phyloP scores from a whole-genome alignment of 2,113 vertebrate genomes.

The Cynopterus brachyotis region DNA sequence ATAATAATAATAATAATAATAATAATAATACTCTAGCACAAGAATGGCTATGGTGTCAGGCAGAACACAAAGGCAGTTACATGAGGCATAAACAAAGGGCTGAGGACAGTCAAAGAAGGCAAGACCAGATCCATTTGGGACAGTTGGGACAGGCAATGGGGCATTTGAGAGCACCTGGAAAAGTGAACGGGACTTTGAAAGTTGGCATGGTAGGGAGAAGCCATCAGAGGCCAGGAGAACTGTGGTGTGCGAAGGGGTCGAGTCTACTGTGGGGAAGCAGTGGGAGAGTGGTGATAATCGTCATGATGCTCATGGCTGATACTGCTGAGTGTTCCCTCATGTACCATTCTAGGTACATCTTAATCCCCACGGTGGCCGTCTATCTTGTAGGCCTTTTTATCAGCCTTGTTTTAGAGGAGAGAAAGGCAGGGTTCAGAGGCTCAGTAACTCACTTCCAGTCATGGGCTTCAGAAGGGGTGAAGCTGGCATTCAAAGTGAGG shows the following conservation, averaged over 20 bases:
- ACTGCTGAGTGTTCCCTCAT: rapidly evolving
- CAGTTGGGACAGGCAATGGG: too few relatives aligned
- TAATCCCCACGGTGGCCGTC: rapidly evolving
- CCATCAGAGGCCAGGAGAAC: neutral
- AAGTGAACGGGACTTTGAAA: neutral
- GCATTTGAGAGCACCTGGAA: neutral
- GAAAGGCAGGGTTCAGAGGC: neutral
- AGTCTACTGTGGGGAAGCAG: too few relatives aligned
- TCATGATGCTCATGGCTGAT: rapidly evolving
- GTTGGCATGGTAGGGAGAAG: neutral
- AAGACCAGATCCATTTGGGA: neutral
- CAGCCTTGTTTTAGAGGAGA: neutral
- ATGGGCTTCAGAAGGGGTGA: neutral
- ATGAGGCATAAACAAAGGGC: neutral
- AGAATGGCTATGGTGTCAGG: rapidly evolving
- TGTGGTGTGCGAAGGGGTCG: rapidly evolving
- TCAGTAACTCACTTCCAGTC: rapidly evolving
- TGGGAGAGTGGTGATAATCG: rapidly evolving
- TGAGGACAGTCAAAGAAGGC: neutral
- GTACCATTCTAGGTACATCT: rapidly evolving
- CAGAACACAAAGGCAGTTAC: neutral
- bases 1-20: too few relatives aligned
- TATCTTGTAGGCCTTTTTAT: neutral
- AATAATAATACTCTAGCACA: neutral
- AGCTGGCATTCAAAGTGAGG: neutral